Evolutionary conservation across 2,888 invertebrate species (phyloP), one percentile per base, ranked within the genome.

Genomic region (Lomographa bimaculata): DNA sequence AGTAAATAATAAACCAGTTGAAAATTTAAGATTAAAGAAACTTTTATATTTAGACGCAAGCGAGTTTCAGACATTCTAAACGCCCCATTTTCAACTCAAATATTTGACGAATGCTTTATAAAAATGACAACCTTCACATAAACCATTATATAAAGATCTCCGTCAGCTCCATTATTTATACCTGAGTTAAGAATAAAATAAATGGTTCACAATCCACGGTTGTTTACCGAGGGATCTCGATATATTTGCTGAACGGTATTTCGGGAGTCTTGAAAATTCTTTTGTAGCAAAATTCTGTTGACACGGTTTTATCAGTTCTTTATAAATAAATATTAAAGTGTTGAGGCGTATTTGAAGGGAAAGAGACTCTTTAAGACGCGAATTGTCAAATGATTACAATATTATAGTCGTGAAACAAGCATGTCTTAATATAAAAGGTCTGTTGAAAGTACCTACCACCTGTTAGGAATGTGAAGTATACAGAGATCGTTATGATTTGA

Each of bases 211-310:
- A 18, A 23, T 25, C 28, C 29, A 25, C 21, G 21, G 33, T 40
- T 37, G 33, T 34, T 43, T 27, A 36, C 26, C 4, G n/a, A 36
- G 36, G 8, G 43, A 11, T 34, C 47, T 25, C 9, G 25, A 29
- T 43, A 47, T 30, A 37, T 40, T 47, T 37, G 43, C 17, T 25
- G 19, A 9, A 11, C 18, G 33, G 28, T 17, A 36, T 7, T 39
- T 11, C 16, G 16, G 10, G 8, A n/a, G 27, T 28, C 14, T 34
- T 17, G 19, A 19, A 23, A 18, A 32, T 21, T 47, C 36, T 37
- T 47, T 42, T 39, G 32, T 36, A 17, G 27, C 25, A 40, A 47
- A 40, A 36, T 37, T 33, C 34, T 34, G 26, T 43, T 40, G 36
- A 29, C 43, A 36, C 43, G 17, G 14, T 33, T 40, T 36, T 24